Conservation (phyloP, 2,797 vertebrate genomes). For the Poeciliopsis gracilis region DNA sequence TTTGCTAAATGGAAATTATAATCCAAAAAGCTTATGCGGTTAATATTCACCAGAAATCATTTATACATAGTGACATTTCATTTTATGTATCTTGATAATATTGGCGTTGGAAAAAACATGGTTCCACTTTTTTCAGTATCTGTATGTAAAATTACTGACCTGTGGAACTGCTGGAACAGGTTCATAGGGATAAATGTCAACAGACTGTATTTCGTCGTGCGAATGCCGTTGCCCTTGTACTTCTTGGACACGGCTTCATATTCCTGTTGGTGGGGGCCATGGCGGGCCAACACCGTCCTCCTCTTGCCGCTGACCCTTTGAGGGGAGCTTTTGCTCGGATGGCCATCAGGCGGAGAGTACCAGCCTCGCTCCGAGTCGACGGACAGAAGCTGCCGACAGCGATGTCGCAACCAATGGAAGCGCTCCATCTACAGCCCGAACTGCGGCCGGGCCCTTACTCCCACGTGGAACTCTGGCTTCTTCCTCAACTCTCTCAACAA, state of each 20-base stretch:
- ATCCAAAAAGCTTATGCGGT: neutral
- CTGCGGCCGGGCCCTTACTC: neutral
- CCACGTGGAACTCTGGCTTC: conserved; percentile 4
- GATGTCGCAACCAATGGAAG: conserved; percentile 81
- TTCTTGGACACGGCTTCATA: conserved; percentile 79
- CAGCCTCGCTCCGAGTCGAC: conserved; percentile 60
- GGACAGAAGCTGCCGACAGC: conserved; percentile 76
- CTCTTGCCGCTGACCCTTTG: conserved; percentile 72
- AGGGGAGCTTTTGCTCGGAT: conserved; percentile 47
- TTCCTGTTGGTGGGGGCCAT: conserved; percentile 82
- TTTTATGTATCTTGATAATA: neutral
- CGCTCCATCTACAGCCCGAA: conserved; percentile 79
- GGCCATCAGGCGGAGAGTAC: conserved; percentile 60
- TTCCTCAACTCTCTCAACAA: conserved; percentile 25
- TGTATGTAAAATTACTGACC: conserved; percentile 71
- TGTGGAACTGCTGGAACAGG: conserved; percentile 96
- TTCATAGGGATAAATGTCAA: conserved; percentile 94
- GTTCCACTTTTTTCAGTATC: neutral
- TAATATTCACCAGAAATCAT: neutral
- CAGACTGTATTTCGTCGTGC: conserved; percentile 92
- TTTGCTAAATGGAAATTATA: neutral
- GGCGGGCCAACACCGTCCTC: conserved; percentile 83
- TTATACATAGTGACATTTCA: neutral
- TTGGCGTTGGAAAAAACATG: neutral
- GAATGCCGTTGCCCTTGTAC: conserved; percentile 88